A percentile compares a stretch with the other conserved stretches of the same genome.
phyloP scores from a whole-genome alignment of 1,140 invertebrate genomes.

The Armadillidium nasatum region DNA sequence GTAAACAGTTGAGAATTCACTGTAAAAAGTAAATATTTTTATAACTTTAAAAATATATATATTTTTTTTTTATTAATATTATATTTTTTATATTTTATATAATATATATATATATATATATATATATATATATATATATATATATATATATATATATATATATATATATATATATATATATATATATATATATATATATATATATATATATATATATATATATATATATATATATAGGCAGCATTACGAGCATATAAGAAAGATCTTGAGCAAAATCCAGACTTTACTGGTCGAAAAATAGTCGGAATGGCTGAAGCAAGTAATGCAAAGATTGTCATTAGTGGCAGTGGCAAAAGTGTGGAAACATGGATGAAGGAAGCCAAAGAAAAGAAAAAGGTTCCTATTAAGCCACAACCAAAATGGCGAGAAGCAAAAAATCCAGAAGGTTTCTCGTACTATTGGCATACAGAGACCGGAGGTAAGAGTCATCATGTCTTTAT shows the following conservation, averaged over 20 bases:
- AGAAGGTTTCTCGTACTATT: constrained; percentile 71
- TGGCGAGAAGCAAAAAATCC: constrained; percentile 69
- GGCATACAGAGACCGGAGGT: constrained; percentile 75
- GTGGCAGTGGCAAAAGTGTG: constrained; percentile 37
- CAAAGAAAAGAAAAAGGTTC: constrained; percentile 49
- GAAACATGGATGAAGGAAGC: constrained; percentile 31
- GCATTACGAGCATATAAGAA: constrained; percentile 76
- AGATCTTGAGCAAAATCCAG: constrained; percentile 66
- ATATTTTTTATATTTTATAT: too few species aligned
- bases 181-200: constrained; percentile 25
- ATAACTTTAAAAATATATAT: not conserved
- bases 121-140: constrained; percentile 19
- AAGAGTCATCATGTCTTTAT: constrained; percentile 30
- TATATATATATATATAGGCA: constrained; percentile 46
- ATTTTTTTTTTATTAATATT: not conserved
- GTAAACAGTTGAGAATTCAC: not conserved
- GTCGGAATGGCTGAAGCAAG: constrained; percentile 44
- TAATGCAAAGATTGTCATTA: constrained; percentile 42
- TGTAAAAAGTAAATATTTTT: not conserved
- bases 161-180: constrained; percentile 28
- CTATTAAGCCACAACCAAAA: constrained; percentile 45
- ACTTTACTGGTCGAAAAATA: constrained; percentile 57
- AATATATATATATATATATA: constrained; percentile 9
- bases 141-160: constrained; percentile 28
- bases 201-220: constrained; percentile 8